These are phyloP conservation scores for Plusia festucae DNA, from an alignment of 2,888 invertebrate species.

Conservation along the genomic window DNA sequence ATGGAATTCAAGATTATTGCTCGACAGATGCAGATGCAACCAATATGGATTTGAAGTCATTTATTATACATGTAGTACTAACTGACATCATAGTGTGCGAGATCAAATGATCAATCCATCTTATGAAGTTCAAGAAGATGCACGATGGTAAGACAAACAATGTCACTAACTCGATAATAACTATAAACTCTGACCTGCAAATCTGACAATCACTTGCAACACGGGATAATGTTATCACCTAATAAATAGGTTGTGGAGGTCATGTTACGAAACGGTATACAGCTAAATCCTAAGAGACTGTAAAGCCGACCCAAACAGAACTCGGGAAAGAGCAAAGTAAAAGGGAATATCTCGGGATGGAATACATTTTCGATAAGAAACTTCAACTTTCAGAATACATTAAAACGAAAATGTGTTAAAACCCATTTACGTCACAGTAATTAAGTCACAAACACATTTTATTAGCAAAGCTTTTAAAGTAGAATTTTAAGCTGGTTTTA, in stretches of 20 bases:
- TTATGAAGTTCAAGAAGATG: no score
- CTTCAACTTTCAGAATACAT: constrained; percentile 4
- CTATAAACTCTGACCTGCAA: no score
- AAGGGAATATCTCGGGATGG: constrained; percentile 1
- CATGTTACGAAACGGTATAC: no score
- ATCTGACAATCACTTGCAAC: no score
- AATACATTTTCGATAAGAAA: not conserved
- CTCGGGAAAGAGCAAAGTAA: not conserved
- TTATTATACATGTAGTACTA: not conserved
- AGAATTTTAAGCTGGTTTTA: constrained; percentile 1
- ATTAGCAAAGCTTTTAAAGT: constrained; percentile 4
- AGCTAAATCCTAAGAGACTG: no score
- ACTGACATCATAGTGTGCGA: not conserved
- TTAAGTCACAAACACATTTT: constrained; percentile 1
- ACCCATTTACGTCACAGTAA: constrained; percentile 2
- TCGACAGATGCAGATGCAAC: not conserved
- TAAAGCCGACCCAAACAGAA: no score
- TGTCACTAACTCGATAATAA: no score
- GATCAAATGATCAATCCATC: not conserved
- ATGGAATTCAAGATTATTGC: not conserved
- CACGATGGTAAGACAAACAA: no score
- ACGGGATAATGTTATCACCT: no score
- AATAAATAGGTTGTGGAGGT: no score
- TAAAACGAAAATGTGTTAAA: constrained; percentile 1
- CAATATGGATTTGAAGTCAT: constrained; percentile 1